phyloP scores from a whole-genome alignment of 2,888 invertebrate genomes.

The Hirtodrosophila cameraria region DNA sequence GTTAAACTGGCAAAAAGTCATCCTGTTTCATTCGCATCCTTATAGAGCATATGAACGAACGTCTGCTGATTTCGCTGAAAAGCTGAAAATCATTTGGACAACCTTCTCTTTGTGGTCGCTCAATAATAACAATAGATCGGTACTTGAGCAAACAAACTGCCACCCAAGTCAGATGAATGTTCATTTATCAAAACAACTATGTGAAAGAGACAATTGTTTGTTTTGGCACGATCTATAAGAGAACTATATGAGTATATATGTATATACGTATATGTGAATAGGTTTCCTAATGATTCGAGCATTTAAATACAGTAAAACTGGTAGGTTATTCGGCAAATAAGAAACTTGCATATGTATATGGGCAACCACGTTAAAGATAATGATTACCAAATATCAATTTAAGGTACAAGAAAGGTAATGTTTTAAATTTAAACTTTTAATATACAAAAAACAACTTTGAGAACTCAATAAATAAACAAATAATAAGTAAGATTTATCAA shows the following conservation, averaged over 20 bases:
- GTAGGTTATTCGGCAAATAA: no score
- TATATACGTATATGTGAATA: neutral
- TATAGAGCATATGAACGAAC: conserved; percentile 1
- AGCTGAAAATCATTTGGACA: conserved; percentile 70
- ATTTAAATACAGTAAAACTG: no score
- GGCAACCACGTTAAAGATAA: no score
- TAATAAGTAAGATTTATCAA: no score
- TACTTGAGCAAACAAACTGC: conserved; percentile 78
- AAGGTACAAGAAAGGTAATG: neutral
- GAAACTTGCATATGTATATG: no score
- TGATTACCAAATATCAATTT: no score
- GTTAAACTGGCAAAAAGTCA: conserved; percentile 79
- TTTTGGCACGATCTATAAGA: conserved; percentile 67
- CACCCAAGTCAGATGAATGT: conserved; percentile 38
- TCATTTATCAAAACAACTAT: conserved; percentile 63
- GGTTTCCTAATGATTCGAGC: conserved; percentile 36
- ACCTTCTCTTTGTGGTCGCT: conserved; percentile 29
- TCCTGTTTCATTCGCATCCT: conserved; percentile 12
- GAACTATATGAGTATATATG: neutral
- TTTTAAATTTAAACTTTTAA: no score
- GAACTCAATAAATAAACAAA: no score
- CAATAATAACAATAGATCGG: conserved; percentile 36
- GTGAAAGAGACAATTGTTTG: conserved; percentile 33
- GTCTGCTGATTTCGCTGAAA: conserved; percentile 60
- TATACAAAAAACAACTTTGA: no score